Evolutionary conservation across 2,797 vertebrate genomes (phyloP).

Genomic region (Champsocephalus gunnari): DNA sequence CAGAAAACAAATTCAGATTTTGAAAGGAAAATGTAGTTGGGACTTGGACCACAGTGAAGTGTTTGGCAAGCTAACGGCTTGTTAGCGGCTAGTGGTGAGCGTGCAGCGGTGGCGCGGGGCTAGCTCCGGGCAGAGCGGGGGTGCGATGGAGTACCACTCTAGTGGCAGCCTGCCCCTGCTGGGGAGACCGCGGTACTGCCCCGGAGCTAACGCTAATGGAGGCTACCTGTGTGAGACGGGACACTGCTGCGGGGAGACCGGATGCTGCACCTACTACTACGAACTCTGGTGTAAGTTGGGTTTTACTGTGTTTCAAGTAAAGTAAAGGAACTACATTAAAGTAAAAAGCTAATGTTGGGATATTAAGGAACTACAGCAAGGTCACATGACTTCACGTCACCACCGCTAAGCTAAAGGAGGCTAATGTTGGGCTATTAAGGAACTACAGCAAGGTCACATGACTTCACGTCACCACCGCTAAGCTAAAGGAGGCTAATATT

Average conservation of each 20-base stretch:
- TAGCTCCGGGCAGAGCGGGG: conserved; percentile 70
- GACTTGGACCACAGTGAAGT: background rate
- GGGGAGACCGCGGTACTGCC: conserved; percentile 90
- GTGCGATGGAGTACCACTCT: conserved; percentile 87
- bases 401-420: no score
- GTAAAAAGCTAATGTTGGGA: no score
- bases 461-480: no score
- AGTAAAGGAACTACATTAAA: no score
- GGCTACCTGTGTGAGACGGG: conserved; percentile 96
- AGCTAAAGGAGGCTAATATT: no score
- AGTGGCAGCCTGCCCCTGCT: conserved; percentile 87
- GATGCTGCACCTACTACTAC: conserved; percentile 98
- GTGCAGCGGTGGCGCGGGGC: conserved; percentile 59
- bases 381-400: no score
- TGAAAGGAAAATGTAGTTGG: conserved; percentile 69
- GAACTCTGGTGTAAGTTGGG: conserved; percentile 93
- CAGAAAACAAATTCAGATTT: background rate
- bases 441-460: no score
- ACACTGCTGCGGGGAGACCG: conserved; percentile 96
- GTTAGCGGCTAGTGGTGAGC: conserved; percentile 49
- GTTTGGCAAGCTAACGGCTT: conserved; percentile 44
- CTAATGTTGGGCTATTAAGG: no score
- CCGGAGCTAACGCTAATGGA: conserved; percentile 88
- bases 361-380: no score
- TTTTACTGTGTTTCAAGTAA: no score